Evolutionary conservation across 23 tunicate genomes (phyloP).

Genomic region (Diplosoma virens): DNA sequence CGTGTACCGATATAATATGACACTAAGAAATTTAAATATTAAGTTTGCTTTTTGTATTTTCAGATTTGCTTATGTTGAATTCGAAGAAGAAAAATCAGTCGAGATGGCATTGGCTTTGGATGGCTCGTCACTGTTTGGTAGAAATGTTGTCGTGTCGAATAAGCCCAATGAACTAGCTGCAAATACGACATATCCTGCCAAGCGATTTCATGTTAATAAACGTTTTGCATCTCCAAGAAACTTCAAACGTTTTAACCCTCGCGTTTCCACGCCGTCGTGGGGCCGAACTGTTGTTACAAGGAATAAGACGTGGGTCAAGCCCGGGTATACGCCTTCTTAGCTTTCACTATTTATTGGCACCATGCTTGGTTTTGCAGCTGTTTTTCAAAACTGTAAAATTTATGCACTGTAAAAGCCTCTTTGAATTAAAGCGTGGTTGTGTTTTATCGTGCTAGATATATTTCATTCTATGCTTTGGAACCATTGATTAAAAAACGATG

Average conservation of each 20-base stretch:
- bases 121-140: constrained; percentile 55
- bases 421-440: too few relatives aligned
- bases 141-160: constrained; percentile 53
- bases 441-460: too few relatives aligned
- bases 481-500: too few relatives aligned
- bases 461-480: too few relatives aligned
- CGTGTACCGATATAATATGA: too few relatives aligned
- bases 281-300: constrained; percentile 1
- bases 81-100: constrained; percentile 66
- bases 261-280: neutral
- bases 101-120: constrained; percentile 74
- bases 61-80: constrained; percentile 82
- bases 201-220: neutral
- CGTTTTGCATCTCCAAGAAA: neutral
- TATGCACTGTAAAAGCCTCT: too few relatives aligned
- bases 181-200: neutral
- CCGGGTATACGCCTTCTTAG: constrained; percentile 38
- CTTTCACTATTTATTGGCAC: too few relatives aligned
- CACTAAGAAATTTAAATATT: too few relatives aligned
- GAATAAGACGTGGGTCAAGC: constrained; percentile 89
- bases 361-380: too few relatives aligned
- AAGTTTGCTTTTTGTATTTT: neutral
- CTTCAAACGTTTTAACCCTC: neutral
- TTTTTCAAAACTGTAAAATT: too few relatives aligned
- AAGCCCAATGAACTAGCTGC: constrained; percentile 22